Evolutionary conservation across 2,797 vertebrate species (phyloP).

Genomic region (Calcarius lapponicus): DNA sequence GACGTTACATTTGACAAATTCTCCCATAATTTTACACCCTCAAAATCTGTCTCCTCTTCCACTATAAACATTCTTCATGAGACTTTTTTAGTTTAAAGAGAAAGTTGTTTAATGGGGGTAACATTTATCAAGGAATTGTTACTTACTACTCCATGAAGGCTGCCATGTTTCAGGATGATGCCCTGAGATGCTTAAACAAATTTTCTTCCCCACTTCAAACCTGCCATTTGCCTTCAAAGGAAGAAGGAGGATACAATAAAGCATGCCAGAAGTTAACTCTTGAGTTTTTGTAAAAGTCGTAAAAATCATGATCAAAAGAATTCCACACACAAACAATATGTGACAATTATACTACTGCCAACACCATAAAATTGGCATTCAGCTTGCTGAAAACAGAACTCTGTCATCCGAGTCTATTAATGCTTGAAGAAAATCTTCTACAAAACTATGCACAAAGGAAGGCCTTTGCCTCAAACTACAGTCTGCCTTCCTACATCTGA

Average conservation of each 20-base stretch:
- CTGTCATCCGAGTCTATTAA: background rate
- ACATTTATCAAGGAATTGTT: conserved; percentile 8
- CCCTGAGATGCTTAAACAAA: conserved; percentile 98
- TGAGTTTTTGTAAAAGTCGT: background rate
- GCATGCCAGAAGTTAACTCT: background rate
- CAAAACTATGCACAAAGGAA: background rate
- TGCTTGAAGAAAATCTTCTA: background rate
- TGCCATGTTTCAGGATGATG: conserved; percentile 99
- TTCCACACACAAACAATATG: background rate
- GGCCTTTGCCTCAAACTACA: background rate
- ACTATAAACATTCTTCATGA: background rate
- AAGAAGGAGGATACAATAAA: background rate
- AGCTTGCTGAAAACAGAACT: background rate
- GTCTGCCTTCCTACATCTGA: background rate
- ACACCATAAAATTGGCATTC: background rate
- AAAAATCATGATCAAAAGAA: background rate
- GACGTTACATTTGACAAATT: background rate
- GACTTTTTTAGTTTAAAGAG: background rate
- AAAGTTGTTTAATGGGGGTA: background rate
- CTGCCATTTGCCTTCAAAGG: conserved; percentile 89
- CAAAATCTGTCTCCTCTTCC: background rate
- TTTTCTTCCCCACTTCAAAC: conserved; percentile 98
- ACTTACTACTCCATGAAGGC: conserved; percentile 99
- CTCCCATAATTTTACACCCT: background rate
- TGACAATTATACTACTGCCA: background rate